Conservation (phyloP, 1,140 invertebrate species). For the Microvelia longipes region DNA sequence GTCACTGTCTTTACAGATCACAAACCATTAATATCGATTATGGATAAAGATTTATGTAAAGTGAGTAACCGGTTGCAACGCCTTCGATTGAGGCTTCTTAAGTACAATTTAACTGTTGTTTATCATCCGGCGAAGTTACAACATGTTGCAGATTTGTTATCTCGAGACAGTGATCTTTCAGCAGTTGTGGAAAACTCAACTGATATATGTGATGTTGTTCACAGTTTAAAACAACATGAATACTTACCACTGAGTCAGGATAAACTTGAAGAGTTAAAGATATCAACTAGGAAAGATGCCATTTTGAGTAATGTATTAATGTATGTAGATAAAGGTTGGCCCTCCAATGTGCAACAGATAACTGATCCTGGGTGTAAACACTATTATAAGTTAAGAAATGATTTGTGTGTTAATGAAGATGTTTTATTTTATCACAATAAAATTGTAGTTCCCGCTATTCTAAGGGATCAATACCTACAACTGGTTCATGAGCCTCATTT, state of each 20-base stretch:
- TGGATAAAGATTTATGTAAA: neutral
- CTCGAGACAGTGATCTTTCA: neutral
- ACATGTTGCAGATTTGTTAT: neutral
- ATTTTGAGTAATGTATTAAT: neutral
- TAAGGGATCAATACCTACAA: neutral
- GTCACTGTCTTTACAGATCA: neutral
- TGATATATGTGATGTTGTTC: neutral
- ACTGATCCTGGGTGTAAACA: neutral
- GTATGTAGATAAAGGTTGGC: neutral
- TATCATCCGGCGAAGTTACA: neutral
- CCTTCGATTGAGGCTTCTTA: neutral
- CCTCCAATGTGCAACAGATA: neutral
- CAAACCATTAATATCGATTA: neutral
- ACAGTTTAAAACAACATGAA: neutral
- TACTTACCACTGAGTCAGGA: neutral
- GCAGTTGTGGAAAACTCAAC: neutral
- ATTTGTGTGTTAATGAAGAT: neutral
- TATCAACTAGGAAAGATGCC: neutral
- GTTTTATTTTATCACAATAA: neutral
- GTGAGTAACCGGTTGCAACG: neutral
- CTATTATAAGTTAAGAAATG: neutral
- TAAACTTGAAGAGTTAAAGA: neutral
- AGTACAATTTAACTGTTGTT: neutral
- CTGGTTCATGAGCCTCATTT: neutral
- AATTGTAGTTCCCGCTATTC: neutral